Evolutionary conservation across 2,113 vertebrate genomes (phyloP).

Genomic region (Smithornis capensis): DNA sequence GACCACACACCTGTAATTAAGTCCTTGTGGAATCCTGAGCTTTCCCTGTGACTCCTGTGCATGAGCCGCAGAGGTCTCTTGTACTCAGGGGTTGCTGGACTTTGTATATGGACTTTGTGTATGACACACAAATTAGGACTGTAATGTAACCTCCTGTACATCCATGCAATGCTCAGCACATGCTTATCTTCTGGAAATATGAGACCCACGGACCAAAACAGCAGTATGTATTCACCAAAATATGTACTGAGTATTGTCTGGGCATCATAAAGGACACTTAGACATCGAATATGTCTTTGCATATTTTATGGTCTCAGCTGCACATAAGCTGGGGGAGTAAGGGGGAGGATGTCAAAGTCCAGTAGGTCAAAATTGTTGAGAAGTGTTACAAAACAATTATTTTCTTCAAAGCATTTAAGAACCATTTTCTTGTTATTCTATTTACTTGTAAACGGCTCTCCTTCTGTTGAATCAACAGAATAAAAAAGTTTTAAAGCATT

Average conservation of each 20-base stretch:
- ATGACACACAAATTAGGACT: background rate
- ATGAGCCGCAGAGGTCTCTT: background rate
- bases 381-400: background rate
- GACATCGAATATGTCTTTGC: background rate
- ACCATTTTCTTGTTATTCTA: background rate
- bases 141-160: fast-evolving
- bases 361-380: background rate
- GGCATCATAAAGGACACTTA: background rate
- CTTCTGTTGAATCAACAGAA: slow-evolving; percentile 27
- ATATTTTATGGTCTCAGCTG: background rate
- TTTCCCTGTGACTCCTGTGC: background rate
- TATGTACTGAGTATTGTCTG: background rate
- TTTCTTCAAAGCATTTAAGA: background rate
- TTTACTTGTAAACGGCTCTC: background rate
- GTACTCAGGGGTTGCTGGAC: background rate
- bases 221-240: background rate
- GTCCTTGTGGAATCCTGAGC: background rate
- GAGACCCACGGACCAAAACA: fast-evolving
- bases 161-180: background rate
- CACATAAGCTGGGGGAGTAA: background rate
- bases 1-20: background rate
- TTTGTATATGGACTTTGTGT: background rate
- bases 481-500: slow-evolving; percentile 4
- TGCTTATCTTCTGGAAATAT: background rate
- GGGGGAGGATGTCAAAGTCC: background rate